Evolutionary conservation across 2,113 vertebrate species (phyloP), one percentile per base, ranked within the genome.

Genomic region (Pristiophorus japonicus): DNA sequence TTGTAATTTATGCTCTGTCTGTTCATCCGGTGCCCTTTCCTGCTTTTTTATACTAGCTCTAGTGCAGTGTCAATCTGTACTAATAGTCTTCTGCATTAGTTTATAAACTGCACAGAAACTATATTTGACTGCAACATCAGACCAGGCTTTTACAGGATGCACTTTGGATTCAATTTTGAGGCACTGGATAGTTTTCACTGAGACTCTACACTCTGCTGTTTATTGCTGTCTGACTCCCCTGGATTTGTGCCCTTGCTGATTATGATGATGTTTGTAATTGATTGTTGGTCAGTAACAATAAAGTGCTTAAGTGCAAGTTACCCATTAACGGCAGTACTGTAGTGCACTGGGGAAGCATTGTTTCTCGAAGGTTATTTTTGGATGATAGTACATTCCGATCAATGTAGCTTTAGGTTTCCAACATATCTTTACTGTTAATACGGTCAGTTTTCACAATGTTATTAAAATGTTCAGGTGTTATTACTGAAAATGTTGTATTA

Each of bases 241-340:
- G 88, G 34, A 38, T 91, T 45, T 94, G 38, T 94, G 91, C 91
- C n/a, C 63, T 51, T 94, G 20, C 91, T 30, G 91, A 94, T 94
- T 66, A 45, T 94, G 91, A 67, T 18, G 14, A 92, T 67, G 91
- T 94, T 94, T 94, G 38, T 18, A 91, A 67, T 67, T 94, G 91
- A 66, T 94, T 94, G 67, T 42, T 27, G 24, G 63, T 65, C 91
- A 94, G 38, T 94, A 66, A 65, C 63, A 94, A 94, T 67, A 47
- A 92, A 67, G 91, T 67, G 8, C 63, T 67, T 47, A 66, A 67
- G 38, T 22, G 59, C 62, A 91, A 63, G 30, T 63, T 91, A 91
- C n/a, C 59, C 20, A 94, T 94, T 94, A 94, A 94, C 91, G 24
- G 22, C 42, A 38, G 62, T 16, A 67, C 63, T 94, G 91, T 45